Evolutionary conservation across 2,888 invertebrate genomes (phyloP), one percentile per base, ranked within the genome.

Genomic region (Plemyria rubiginata): DNA sequence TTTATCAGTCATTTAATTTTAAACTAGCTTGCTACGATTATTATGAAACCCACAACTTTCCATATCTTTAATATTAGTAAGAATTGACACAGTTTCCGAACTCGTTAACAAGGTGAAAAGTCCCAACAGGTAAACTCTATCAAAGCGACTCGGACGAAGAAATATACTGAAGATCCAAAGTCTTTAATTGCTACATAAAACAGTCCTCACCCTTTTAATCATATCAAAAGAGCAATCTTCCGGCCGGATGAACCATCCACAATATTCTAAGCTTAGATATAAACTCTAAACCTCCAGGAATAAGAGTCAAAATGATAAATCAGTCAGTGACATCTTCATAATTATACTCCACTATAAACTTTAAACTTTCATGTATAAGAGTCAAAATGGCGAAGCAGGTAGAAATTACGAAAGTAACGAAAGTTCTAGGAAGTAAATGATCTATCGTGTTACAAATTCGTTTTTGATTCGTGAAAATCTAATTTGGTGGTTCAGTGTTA

Each of bases 161-260:
- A 84, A 85, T 80, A 80, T 82, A 77, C 75, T 80, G 77, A 84
- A 82, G 78, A 80, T 83, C 81, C 77, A 82, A 88, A 87, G 81
- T 86, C 82, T 80, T 85, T 90, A 91, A 92, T 92, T 89, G 84
- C 85, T 81, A 86, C 88, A 90, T 91, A 88, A 92, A 92, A 85
- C 86, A 87, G 86, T 92, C 91, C 80, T 86, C 92, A 86, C 92
- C 90, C 88, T 88, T 89, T 92, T 89, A 90, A 92, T 92, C 90
- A 92, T 92, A 90, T 88, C 90, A 85, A 91, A 90, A 87, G 88
- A 86, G 82, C 85, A 87, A 92, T 92, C 90, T 90, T 92, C 90
- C 92, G 91, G 84, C 84, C 87, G 89, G 87, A 85, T 87, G 86
- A 77, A 80, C 80, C 75, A 72, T 71, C 73, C 82, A 78, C 78